Conservation (phyloP, 2,113 vertebrate genomes). For the Anolis carolinensis region DNA sequence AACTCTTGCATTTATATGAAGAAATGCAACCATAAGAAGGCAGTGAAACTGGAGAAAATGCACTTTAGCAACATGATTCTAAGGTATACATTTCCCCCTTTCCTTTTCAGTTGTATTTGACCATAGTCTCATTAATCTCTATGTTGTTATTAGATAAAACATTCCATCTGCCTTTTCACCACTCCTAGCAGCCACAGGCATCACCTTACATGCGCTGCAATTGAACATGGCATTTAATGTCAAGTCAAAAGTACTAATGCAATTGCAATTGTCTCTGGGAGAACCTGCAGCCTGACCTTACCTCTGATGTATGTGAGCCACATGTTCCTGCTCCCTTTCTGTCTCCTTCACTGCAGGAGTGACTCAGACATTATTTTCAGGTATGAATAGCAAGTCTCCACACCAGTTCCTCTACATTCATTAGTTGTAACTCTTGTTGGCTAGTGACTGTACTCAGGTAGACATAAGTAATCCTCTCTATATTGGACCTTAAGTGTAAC, state of each 20-base stretch:
- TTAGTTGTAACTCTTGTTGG: neutral
- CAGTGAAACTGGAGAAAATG: constrained; percentile 6
- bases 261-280: constrained; percentile 49
- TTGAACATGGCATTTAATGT: constrained; percentile 59
- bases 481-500: neutral
- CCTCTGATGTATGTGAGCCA: neutral
- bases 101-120: constrained; percentile 46
- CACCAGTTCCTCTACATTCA: neutral
- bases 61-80: constrained; percentile 22
- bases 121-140: constrained; percentile 50
- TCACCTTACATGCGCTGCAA: constrained; percentile 61
- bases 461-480: neutral
- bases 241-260: constrained; percentile 57
- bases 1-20: neutral
- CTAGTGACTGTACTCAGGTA: neutral
- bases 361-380: neutral
- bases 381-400: neutral
- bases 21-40: neutral
- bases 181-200: constrained; percentile 46
- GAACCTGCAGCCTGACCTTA: constrained; percentile 41
- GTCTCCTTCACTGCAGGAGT: neutral
- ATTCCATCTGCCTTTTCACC: constrained; percentile 58
- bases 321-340: neutral
- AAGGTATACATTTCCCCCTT: constrained; percentile 17
- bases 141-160: constrained; percentile 68